Base-by-base conservation (phyloP, 2,797 vertebrate species). In the Intellagama lesueurii region DNA sequence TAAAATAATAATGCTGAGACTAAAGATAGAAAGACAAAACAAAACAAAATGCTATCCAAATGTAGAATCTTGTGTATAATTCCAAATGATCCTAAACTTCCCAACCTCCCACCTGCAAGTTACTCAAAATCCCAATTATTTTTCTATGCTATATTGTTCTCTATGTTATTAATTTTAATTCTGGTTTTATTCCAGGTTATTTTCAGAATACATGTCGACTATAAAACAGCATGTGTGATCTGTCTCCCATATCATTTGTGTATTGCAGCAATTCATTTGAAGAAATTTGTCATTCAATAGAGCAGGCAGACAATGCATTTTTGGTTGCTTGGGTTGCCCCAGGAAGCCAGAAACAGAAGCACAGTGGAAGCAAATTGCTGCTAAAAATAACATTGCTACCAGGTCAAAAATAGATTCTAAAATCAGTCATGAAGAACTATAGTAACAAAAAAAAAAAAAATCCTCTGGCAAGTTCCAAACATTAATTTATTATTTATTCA, bases 241-340 rank as follows among this genome's bases (percentile, higher is more conserved):
- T 94, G 30, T 90, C 7, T 89, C 17, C 86, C 89, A 19, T 91
- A 73, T 90, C 72, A 78, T 91, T 95, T 90, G 85, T 78, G 88
- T 87, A 78, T 92, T 87, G 82, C 80, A 95, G 3, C 52, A 92
- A 95, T 93, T 87, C 40, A 90, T 94, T 94, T 96, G 90, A 88
- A 95, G 94, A 52, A 68, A 92, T 91, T 90, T 94, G 95, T 94
- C 95, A 93, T 95, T 96, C 72, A 95, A 69, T 73, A 92, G 88
- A 66, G 14, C 68, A 87, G 80, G 49, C 52, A 92, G 73, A 90
- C 91, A 88, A 94, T 93, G 68, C 72, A 91, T 95, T 69, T 93
- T 93, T 94, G 60, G 94, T 92, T 76, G 90, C 73, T 93, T 93
- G 91, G 56, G 93, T 93, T 95, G 95, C 73, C 80, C 89, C 84